A percentile compares a stretch with the other conserved stretches of the same genome.
phyloP scores from a whole-genome alignment of 2,797 vertebrate genomes.

The Mormyrus hasselquistii region DNA sequence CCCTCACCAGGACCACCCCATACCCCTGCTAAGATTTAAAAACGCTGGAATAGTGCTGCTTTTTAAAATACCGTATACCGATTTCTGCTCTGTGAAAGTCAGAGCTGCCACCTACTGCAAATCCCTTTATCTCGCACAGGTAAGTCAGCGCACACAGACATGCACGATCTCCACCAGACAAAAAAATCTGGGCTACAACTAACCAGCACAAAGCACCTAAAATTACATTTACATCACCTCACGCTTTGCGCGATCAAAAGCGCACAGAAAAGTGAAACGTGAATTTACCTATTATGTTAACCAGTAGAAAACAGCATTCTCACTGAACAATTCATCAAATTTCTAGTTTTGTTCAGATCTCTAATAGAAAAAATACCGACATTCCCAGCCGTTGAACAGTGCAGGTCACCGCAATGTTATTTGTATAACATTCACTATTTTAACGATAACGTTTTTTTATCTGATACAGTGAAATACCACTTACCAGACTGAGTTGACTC shows the following conservation, averaged over 20 bases:
- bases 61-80: too few relatives aligned
- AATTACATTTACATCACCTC: background rate
- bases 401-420: background rate
- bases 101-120: background rate
- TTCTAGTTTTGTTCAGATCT: background rate
- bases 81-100: background rate
- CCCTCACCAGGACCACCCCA: too few relatives aligned
- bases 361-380: background rate
- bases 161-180: background rate
- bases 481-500: conserved; percentile 74
- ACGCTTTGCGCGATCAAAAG: background rate
- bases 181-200: background rate
- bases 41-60: too few relatives aligned
- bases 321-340: background rate
- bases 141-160: background rate
- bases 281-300: background rate
- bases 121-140: background rate
- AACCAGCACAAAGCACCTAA: background rate
- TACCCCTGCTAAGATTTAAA: too few relatives aligned
- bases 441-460: background rate
- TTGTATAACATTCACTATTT: background rate
- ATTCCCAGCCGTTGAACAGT: background rate
- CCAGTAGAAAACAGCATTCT: background rate
- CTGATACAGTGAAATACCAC: conserved; percentile 25
- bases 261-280: background rate